Evolutionary conservation across 2,888 invertebrate species (phyloP), one percentile per base, ranked within the genome.

Genomic region (Mactromeris polynyma): DNA sequence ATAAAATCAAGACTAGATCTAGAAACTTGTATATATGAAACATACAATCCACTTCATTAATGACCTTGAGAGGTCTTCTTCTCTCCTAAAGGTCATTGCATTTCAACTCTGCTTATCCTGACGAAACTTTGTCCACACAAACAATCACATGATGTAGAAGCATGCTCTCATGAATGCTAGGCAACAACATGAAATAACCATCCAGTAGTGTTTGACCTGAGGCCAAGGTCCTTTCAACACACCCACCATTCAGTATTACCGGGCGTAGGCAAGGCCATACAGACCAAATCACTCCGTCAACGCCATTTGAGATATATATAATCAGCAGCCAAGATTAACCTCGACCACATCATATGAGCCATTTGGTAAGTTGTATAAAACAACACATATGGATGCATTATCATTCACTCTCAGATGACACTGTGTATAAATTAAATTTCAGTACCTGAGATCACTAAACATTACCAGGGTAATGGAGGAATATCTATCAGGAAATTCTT

Each of bases 11-110:
- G 85, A 85, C 85, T 85, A 85, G 85, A 85, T 64, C 85, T 79
- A 85, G 85, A 80, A 80, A 85, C 85, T 85, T 85, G 85, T 85
- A 85, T 80, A 83, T 83, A 79, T 85, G 85, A 85, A 85, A 40
- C 40, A 58, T 79, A 26, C 19, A 51, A 26, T 51, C 26, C 19
- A 51, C n/a, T 21, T 38, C 11, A 40, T 17, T 7, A 38, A 38
- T 78, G 40, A 78, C 78, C 38, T 38, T n/a, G n/a, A 40, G 33
- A 51, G 26, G 46, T 83, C 83, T 46, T 33, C 21, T 6, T 9
- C 40, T 31, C 31, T 19, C 40, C 38, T 33, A 14, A 31, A 40
- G 26, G 79, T 42, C 46, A 69, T 31, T 21, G 11, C 58, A 54
- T 38, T 36, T n/a, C 31, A 69, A 69, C 69, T 31, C 36, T 1